Conservation (phyloP, 2,888 invertebrate genomes). For the Malthinus flaveolus region DNA sequence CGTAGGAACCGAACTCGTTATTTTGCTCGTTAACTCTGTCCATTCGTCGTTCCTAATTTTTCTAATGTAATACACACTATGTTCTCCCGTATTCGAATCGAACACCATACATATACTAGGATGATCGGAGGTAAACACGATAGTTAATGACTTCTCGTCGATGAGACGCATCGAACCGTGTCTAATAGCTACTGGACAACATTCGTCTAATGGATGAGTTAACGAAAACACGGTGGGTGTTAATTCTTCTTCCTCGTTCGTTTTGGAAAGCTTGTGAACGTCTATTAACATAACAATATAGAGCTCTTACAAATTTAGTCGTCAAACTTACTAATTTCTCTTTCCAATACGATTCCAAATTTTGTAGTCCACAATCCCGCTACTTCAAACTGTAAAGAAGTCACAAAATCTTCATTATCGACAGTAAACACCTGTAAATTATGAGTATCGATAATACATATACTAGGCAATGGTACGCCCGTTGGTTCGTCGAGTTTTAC, state of each 20-base stretch:
- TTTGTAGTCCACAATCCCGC: slow-evolving; percentile 82
- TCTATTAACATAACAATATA: not conserved
- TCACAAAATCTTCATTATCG: slow-evolving; percentile 81
- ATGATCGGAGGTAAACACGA: slow-evolving; percentile 75
- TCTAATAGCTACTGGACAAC: slow-evolving; percentile 79
- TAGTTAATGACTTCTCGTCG: slow-evolving; percentile 63
- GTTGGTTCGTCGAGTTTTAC: slow-evolving; percentile 57
- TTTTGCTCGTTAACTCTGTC: slow-evolving; percentile 43
- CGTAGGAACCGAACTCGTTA: slow-evolving; percentile 36
- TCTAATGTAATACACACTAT: slow-evolving; percentile 81
- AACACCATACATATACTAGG: slow-evolving; percentile 84
- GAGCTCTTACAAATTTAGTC: not conserved
- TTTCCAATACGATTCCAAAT: slow-evolving; percentile 84
- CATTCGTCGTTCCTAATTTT: slow-evolving; percentile 74
- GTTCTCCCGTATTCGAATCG: slow-evolving; percentile 74
- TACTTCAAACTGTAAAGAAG: slow-evolving; percentile 80
- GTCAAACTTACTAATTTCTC: slow-evolving; percentile 53
- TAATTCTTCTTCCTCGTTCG: slow-evolving; percentile 46
- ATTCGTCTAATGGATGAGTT: slow-evolving; percentile 88
- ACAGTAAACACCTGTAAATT: slow-evolving; percentile 77
- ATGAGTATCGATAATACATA: slow-evolving; percentile 75
- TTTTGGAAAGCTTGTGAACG: slow-evolving; percentile 3
- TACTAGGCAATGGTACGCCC: slow-evolving; percentile 64
- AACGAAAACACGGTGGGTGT: slow-evolving; percentile 84
- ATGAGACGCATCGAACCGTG: slow-evolving; percentile 65